Evolutionary conservation across 1,140 invertebrate genomes (phyloP).

Genomic region (Anastrepha obliqua): DNA sequence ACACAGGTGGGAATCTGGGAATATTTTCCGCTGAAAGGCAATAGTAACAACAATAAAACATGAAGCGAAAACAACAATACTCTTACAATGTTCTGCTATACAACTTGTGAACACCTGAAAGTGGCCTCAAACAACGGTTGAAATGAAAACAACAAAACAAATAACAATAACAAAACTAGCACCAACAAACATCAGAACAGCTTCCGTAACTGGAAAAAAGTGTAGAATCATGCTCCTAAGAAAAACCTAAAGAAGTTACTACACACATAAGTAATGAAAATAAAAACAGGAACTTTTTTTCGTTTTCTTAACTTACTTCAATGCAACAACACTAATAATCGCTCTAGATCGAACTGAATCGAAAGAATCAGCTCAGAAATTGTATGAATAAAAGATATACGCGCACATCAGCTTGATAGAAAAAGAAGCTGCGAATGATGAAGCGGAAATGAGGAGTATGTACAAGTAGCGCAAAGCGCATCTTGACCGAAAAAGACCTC

Average conservation of each 20-base stretch:
- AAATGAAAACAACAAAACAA: conserved; percentile 6
- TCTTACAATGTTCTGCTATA: neutral
- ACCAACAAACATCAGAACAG: conserved; percentile 8
- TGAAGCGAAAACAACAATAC: neutral
- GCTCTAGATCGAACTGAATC: conserved; percentile 44
- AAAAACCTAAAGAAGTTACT: neutral
- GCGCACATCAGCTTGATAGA: neutral
- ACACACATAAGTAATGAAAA: neutral
- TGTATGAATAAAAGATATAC: conserved; percentile 26
- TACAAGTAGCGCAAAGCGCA: neutral
- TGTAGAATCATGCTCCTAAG: conserved; percentile 12
- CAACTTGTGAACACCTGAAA: conserved; percentile 42
- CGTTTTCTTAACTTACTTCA: neutral
- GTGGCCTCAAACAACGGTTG: neutral
- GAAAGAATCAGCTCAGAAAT: conserved; percentile 25
- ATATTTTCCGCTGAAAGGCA: conserved; percentile 30
- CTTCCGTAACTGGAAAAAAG: conserved; percentile 30
- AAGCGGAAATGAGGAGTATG: conserved; percentile 29
- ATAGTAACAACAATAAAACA: neutral
- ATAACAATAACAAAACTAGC: neutral
- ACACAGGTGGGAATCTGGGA: conserved; percentile 51
- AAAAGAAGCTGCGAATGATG: neutral
- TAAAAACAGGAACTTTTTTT: neutral
- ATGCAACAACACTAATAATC: neutral
- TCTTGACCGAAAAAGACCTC: conserved; percentile 11